These are phyloP conservation scores for Hyposoter dolosus DNA, from an alignment of 2,888 invertebrate species.

Conservation along the genomic window DNA sequence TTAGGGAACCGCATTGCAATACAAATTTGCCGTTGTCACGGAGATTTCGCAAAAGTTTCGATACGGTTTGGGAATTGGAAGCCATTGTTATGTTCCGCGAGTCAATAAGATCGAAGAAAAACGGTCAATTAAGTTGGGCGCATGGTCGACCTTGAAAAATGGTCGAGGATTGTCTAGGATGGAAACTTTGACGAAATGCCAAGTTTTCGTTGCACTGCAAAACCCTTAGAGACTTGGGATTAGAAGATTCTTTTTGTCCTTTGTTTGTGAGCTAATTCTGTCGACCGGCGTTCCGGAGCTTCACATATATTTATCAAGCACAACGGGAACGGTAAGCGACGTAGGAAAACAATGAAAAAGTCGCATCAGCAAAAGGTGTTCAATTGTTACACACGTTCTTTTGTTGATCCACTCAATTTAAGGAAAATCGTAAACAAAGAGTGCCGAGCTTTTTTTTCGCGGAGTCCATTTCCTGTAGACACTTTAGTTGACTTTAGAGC, in stretches of 20 bases:
- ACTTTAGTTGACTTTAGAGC: background rate
- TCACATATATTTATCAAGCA: constrained; percentile 4
- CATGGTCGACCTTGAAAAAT: constrained; percentile 15
- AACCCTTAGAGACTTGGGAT: background rate
- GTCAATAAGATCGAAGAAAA: background rate
- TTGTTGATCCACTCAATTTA: background rate
- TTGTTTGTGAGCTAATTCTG: background rate
- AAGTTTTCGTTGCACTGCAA: background rate
- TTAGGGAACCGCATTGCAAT: constrained; percentile 69
- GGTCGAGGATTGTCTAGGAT: background rate
- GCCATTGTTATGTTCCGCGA: constrained; percentile 51
- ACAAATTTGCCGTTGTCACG: constrained; percentile 50
- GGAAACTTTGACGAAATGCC: background rate
- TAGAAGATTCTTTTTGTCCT: background rate
- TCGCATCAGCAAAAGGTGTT: background rate
- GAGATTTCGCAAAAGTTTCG: constrained; percentile 64
- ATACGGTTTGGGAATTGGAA: constrained; percentile 41
- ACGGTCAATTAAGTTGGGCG: constrained; percentile 12
- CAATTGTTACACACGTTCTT: background rate
- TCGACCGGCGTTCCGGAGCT: constrained; percentile 7
- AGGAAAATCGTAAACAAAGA: background rate
- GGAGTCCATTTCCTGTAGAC: constrained; percentile 5
- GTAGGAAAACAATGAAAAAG: background rate
- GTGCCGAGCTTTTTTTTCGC: background rate
- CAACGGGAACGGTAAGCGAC: background rate